These are phyloP conservation scores for Calyptommatus sinebrachiatus DNA, from an alignment of 2,113 vertebrate genomes.

Conservation along the genomic window DNA sequence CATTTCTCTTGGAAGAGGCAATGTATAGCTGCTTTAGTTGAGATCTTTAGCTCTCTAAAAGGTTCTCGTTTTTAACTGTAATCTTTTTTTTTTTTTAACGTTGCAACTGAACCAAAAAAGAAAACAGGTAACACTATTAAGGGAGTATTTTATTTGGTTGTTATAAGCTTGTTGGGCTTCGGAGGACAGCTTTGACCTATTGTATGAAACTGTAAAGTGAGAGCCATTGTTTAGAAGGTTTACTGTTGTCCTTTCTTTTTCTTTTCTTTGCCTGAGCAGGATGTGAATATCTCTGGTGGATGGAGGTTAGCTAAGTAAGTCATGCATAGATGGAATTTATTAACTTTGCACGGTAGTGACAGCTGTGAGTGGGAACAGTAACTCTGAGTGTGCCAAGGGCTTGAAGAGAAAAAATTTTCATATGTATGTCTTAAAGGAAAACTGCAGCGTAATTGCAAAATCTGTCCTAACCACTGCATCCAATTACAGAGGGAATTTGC, in stretches of 20 bases:
- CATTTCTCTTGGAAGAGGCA: neutral
- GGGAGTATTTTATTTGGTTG: slow-evolving; percentile 33
- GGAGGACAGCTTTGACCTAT: slow-evolving; percentile 47
- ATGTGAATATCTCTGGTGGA: slow-evolving; percentile 59
- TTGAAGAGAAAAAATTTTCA: slow-evolving; percentile 58
- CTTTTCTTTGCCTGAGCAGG: slow-evolving; percentile 45
- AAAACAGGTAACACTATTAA: slow-evolving; percentile 15
- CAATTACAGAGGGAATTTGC: slow-evolving; percentile 52
- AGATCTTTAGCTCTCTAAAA: neutral
- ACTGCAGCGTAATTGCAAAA: slow-evolving; percentile 55
- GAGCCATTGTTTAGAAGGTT: slow-evolving; percentile 66
- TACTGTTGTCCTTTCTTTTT: slow-evolving; percentile 58
- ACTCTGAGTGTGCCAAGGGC: slow-evolving; percentile 55
- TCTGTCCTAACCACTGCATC: slow-evolving; percentile 56
- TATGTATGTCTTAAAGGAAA: slow-evolving; percentile 53
- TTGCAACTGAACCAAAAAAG: neutral
- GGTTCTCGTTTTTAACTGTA: fast-evolving
- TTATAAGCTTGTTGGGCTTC: slow-evolving; percentile 28
- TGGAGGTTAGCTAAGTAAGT: slow-evolving; percentile 67
- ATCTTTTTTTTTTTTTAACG: slow-evolving; percentile 5
- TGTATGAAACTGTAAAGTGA: slow-evolving; percentile 53
- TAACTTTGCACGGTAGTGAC: slow-evolving; percentile 64
- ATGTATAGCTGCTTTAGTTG: neutral
- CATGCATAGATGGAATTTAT: slow-evolving; percentile 66
- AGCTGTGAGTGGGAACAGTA: slow-evolving; percentile 62